A percentile compares a stretch with the other conserved stretches of the same genome.
These are phyloP conservation scores for Gerosis bhagava DNA, from an alignment of 2,888 invertebrate genomes.

Conservation along the genomic window DNA sequence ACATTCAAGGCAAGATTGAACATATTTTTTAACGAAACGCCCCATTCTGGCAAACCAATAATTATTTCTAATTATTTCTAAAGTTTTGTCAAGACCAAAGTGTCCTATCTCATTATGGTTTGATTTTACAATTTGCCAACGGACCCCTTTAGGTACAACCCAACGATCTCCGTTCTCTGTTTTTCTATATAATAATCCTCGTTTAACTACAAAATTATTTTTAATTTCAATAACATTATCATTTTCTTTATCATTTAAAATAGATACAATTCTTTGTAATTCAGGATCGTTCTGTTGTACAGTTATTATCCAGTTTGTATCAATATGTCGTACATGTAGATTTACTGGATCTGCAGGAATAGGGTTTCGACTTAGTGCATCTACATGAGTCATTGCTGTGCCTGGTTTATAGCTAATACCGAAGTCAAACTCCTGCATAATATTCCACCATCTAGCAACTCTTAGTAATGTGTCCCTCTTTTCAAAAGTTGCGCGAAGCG, in stretches of 20 bases:
- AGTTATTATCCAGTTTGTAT: conserved; percentile 12
- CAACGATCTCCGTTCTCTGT: conserved; percentile 10
- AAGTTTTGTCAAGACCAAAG: conserved; percentile 10
- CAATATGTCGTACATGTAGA: conserved; percentile 12
- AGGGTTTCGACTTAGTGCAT: conserved; percentile 31
- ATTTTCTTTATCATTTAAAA: conserved; percentile 7
- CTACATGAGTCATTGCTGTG: conserved; percentile 29
- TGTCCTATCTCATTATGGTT: conserved; percentile 12
- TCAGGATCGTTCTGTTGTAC: conserved; percentile 18
- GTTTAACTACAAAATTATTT: conserved; percentile 10
- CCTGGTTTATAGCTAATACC: conserved; percentile 29
- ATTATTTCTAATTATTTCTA: conserved; percentile 9
- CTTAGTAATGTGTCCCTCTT: conserved; percentile 30
- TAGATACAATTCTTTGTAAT: conserved; percentile 10
- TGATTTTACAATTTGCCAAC: conserved; percentile 12
- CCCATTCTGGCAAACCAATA: conserved; percentile 26
- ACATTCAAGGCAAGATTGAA: conserved; percentile 15
- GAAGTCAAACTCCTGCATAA: conserved; percentile 29
- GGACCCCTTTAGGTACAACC: conserved; percentile 12
- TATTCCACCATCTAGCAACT: conserved; percentile 34
- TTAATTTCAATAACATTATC: conserved; percentile 9
- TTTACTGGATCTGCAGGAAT: too few species aligned
- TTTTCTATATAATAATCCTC: conserved; percentile 20
- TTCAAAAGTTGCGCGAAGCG: conserved; percentile 29
- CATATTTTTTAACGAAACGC: conserved; percentile 24